Conservation (phyloP, 2,888 invertebrate genomes). For the Fragum fragum region DNA sequence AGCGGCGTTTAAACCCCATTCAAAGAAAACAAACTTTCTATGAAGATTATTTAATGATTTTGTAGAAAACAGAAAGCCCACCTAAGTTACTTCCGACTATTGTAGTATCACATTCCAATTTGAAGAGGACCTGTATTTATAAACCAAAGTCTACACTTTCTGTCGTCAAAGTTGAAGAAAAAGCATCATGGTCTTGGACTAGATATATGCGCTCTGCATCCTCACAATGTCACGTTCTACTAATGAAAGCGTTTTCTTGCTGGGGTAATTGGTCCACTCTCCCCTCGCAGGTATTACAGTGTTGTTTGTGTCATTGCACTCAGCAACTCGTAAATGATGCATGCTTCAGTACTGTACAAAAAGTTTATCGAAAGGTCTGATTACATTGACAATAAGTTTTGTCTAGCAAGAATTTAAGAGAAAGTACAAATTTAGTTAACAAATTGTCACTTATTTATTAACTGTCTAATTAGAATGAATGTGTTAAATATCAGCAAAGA, state of each 20-base stretch:
- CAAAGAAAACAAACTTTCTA: too few species aligned
- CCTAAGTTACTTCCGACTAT: conserved; percentile 22
- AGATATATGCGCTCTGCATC: neutral
- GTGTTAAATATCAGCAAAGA: too few species aligned
- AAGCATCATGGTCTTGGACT: conserved; percentile 11
- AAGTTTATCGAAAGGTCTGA: too few species aligned
- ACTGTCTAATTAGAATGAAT: too few species aligned
- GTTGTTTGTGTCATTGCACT: neutral
- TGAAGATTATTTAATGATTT: neutral
- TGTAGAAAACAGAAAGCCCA: neutral
- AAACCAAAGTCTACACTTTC: conserved; percentile 9
- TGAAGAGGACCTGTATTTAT: conserved; percentile 2
- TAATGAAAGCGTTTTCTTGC: conserved; percentile 10
- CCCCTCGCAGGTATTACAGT: neutral
- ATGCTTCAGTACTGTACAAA: too few species aligned
- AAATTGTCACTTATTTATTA: too few species aligned
- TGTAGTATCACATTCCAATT: conserved; percentile 7
- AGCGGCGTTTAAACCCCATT: too few species aligned
- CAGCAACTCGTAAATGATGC: too few species aligned
- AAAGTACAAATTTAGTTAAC: too few species aligned
- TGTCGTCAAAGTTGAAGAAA: conserved; percentile 11
- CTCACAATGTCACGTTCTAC: neutral
- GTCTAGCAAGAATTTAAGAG: too few species aligned
- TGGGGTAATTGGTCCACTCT: neutral
- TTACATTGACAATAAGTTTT: too few species aligned